Conservation (phyloP, 1,140 invertebrate genomes). For the Macrobrachium nipponense region DNA sequence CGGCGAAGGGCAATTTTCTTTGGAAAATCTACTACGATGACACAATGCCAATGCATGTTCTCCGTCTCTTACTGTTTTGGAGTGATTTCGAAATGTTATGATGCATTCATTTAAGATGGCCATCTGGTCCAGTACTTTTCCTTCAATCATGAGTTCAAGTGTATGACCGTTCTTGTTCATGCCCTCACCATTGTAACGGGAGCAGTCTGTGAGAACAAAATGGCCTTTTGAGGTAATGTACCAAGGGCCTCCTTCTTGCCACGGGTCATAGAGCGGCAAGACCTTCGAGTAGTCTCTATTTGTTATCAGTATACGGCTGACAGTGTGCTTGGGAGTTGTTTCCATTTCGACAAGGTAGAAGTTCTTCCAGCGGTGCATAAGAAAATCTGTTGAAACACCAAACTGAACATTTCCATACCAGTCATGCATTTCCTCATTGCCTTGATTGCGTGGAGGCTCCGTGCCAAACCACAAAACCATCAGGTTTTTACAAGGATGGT, state of each 20-base stretch:
- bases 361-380: constrained; percentile 10
- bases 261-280: constrained; percentile 22
- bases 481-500: constrained; percentile 17
- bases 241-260: constrained; percentile 23
- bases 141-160: constrained; percentile 46
- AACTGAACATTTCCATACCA: constrained; percentile 50
- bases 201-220: constrained; percentile 8
- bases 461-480: constrained; percentile 40
- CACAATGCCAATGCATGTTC: not conserved
- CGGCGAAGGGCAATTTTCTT: too few relatives aligned
- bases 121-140: not conserved
- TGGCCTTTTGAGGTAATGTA: not conserved
- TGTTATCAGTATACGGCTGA: constrained; percentile 19
- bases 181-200: constrained; percentile 28
- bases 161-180: constrained; percentile 26
- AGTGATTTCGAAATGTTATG: constrained; percentile 42
- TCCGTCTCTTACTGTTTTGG: not conserved
- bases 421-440: constrained; percentile 26
- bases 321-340: constrained; percentile 29
- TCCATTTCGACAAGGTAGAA: constrained; percentile 43
- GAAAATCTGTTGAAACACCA: not conserved
- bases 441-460: not conserved
- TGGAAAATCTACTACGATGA: not conserved
- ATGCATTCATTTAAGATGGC: constrained; percentile 21
- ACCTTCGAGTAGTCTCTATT: constrained; percentile 27